Evolutionary conservation across 2,888 invertebrate species (phyloP), one percentile per base, ranked within the genome.

Genomic region (Parasteatoda lunata): DNA sequence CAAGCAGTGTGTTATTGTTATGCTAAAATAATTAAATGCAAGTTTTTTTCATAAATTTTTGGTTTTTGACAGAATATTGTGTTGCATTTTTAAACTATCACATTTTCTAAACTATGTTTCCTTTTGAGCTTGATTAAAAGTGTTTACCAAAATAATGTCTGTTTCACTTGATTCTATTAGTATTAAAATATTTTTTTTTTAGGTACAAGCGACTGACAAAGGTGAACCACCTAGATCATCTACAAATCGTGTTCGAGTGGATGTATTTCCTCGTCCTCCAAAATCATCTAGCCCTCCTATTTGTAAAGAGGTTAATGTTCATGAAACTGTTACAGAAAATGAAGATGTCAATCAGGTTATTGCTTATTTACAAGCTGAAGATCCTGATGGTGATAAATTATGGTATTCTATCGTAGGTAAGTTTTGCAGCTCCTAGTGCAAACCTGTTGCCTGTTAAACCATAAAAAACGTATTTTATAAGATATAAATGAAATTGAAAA

Each of bases 271-370:
- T 49, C 84, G 90, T n/a, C 91, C 90, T 1, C 79, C 69, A 54
- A 65, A 71, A 30, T 91, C 91, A 1, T 94, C 94, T 0, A 93
- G 94, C 86, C 93, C 94, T 90, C 93, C 95, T 13, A 95, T 96
- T 45, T 91, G 93, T 77, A 93, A 94, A 89, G 93, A 94, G 89
- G 92, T 93, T 75, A 94, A 95, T 72, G 90, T 91, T 49, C 66
- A 71, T 68, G 76, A 69, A 49, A 90, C 91, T 59, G 91, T 93
- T 65, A 90, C 91, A 84, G 93, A 93, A 90, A 91, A 91, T 79
- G 98, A 98, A 92, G 94, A 94, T 90, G 95, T 97, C 64, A 97
- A 97, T 48, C 96, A 96, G 92, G 93, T 97, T 89, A 96, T 98
- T 3, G 94, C 96, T 76, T 94, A 97, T 88, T 94, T 98, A 90